phyloP scores from a whole-genome alignment of 2,888 invertebrate genomes.

The Agrotis puta region DNA sequence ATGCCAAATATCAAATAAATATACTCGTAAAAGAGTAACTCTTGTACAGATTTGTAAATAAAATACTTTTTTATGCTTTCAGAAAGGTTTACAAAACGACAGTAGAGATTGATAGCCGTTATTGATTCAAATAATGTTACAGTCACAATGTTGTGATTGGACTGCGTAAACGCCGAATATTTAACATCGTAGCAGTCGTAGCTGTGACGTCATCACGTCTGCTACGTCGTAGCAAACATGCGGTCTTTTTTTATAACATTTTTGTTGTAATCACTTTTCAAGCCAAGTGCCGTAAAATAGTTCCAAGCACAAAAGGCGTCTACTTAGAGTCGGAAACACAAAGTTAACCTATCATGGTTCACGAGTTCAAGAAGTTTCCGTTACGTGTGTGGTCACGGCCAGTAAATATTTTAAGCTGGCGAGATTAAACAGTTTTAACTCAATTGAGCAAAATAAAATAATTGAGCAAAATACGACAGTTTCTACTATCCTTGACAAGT shows the following conservation, averaged over 20 bases:
- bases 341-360: no score
- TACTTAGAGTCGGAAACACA: no score
- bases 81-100: neutral
- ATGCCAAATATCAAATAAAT: conserved; percentile 4
- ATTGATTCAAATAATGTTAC: neutral
- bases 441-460: no score
- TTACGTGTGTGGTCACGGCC: no score
- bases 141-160: neutral
- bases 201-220: conserved; percentile 2
- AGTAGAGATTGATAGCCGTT: neutral
- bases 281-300: neutral
- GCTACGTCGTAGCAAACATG: conserved; percentile 13
- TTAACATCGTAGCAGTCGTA: neutral
- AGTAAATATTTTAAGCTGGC: no score
- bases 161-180: no score
- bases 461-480: no score
- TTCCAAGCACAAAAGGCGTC: neutral
- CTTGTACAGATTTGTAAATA: neutral
- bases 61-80: neutral
- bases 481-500: neutral
- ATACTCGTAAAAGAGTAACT: neutral
- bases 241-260: neutral
- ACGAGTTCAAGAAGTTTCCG: neutral
- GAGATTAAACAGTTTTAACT: no score
- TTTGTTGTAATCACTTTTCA: neutral